These are phyloP conservation scores for Hypanus sabinus DNA, from an alignment of 2,113 vertebrate genomes.

Conservation along the genomic window DNA sequence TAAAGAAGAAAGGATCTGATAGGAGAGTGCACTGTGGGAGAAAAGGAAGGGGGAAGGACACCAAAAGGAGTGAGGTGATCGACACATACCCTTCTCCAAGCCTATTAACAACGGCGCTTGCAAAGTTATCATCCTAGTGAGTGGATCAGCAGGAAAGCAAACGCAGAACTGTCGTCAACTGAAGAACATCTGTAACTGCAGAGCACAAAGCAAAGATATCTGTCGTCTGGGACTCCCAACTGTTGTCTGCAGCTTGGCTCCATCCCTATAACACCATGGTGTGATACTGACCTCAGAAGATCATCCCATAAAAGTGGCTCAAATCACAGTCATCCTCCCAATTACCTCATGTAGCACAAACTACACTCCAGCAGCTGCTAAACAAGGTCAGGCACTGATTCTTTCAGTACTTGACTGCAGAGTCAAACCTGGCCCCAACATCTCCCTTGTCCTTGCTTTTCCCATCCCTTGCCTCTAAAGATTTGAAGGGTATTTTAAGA, in stretches of 20 bases:
- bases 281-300: not conserved
- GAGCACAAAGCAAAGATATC: not conserved
- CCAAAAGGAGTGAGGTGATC: too few species aligned
- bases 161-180: not conserved
- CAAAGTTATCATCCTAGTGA: not conserved
- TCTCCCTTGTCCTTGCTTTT: not conserved
- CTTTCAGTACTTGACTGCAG: not conserved
- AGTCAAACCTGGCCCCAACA: not conserved
- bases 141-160: not conserved
- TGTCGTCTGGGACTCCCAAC: not conserved
- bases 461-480: not conserved
- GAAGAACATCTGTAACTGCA: not conserved
- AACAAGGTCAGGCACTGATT: not conserved
- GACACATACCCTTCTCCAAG: not conserved
- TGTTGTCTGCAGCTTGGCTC: not conserved
- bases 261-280: not conserved
- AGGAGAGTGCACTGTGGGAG: too few species aligned
- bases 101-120: not conserved
- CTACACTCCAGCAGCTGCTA: not conserved
- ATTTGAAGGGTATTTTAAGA: not conserved
- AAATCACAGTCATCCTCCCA: not conserved
- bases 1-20: too few species aligned
- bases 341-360: not conserved
- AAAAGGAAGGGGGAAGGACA: too few species aligned
- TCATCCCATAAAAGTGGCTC: not conserved